Evolutionary conservation across 1,140 invertebrate species (phyloP).

Genomic region (Lordiphosa stackelbergi): DNA sequence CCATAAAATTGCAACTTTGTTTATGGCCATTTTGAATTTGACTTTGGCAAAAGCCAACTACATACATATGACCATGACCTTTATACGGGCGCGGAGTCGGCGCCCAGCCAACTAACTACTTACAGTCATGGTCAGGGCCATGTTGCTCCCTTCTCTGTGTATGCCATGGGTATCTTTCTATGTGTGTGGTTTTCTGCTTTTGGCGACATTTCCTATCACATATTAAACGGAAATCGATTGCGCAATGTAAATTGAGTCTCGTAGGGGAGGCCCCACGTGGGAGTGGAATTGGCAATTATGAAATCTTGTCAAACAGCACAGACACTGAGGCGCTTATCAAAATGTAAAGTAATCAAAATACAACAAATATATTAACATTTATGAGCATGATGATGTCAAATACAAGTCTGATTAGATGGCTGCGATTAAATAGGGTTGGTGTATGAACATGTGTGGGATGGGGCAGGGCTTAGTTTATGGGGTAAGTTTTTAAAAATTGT

Average conservation of each 20-base stretch:
- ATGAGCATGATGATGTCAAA: slow-evolving; percentile 42
- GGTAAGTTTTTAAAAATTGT: too few relatives aligned
- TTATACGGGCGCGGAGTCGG: slow-evolving; percentile 65
- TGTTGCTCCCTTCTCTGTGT: slow-evolving; percentile 5
- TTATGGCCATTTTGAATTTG: slow-evolving; percentile 28
- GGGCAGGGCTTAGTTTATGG: not conserved
- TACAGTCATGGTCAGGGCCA: slow-evolving; percentile 30
- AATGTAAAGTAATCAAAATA: slow-evolving; percentile 32
- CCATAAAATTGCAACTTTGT: slow-evolving; percentile 49
- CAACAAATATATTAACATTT: slow-evolving; percentile 23
- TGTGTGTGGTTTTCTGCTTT: slow-evolving; percentile 25
- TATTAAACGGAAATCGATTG: slow-evolving; percentile 71
- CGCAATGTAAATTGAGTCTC: slow-evolving; percentile 60
- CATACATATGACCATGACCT: slow-evolving; percentile 51
- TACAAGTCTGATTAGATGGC: slow-evolving; percentile 40
- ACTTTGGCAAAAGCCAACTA: slow-evolving; percentile 28
- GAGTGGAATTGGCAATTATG: slow-evolving; percentile 22
- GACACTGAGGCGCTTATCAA: slow-evolving; percentile 26
- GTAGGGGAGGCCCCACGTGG: slow-evolving; percentile 25
- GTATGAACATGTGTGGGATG: slow-evolving; percentile 6
- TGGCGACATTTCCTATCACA: slow-evolving; percentile 42
- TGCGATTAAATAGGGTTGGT: slow-evolving; percentile 1
- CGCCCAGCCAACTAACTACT: slow-evolving; percentile 52
- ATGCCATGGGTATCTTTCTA: not conserved
- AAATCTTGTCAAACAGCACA: slow-evolving; percentile 24